Evolutionary conservation across 2,888 invertebrate genomes (phyloP), one percentile per base, ranked within the genome.

Genomic region (Rotaria macrura): DNA sequence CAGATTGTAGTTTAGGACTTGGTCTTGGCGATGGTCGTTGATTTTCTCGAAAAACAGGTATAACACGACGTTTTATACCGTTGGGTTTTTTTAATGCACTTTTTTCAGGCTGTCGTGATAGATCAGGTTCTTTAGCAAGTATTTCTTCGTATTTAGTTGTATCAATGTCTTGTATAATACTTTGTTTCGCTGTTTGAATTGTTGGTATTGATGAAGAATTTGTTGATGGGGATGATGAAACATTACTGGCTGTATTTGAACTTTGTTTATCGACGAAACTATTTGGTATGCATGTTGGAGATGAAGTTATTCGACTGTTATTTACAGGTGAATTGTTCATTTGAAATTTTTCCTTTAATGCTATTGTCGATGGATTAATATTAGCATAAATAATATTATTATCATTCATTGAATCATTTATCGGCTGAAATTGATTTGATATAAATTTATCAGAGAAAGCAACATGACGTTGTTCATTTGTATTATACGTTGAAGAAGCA

Each of bases 81-180:
- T 88, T 55, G 17, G 65, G 74, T 29, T 84, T 86, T 84, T 87
- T 87, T 23, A 87, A 55, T 17, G 86, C 86, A 79, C 87, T 86
- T 72, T 87, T 87, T 49, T 84, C 85, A 17, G 87, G 84, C 47
- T 74, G 84, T 29, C 55, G 57, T 49, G 49, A 87, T 25, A 87
- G 57, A 87, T 87, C 86, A 17, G 87, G 85, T 74, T 87, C 86
- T 74, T 85, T 87, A 40, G 87, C 85, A 12, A 89, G 89, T 43
- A 90, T 88, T 72, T 89, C 89, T 87, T 89, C 89, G 85, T 88
- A 89, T 40, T 20, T 38, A 7, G 65, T 79, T 43, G 79, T 79
- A 79, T 79, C 79, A 0, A 79, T 79, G 43, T 79, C 79, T 79
- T 79, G 79, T 12, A 79, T n/a, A 40, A 14, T 79, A 43, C n/a